phyloP scores from a whole-genome alignment of 2,888 invertebrate species.

The Lithophane ornitopus region DNA sequence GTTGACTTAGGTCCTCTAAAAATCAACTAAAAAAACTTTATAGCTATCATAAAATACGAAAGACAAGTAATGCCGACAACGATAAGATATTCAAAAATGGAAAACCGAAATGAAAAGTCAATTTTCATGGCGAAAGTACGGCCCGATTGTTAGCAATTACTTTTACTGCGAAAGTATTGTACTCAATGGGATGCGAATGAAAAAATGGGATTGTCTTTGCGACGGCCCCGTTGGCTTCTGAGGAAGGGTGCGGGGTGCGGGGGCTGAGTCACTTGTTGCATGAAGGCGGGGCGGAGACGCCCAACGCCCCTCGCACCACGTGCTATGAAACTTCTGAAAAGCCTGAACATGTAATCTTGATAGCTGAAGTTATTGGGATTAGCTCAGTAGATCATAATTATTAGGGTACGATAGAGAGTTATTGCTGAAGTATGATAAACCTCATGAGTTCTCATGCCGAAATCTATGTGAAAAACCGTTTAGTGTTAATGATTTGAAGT shows the following conservation, averaged over 20 bases:
- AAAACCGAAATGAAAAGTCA: conserved; percentile 48
- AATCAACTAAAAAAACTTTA: conserved; percentile 26
- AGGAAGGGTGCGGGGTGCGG: conserved; percentile 71
- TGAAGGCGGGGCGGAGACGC: conserved; percentile 84
- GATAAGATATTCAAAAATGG: conserved; percentile 19
- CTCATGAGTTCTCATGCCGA: background rate
- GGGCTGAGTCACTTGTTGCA: conserved; percentile 84
- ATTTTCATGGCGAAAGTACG: conserved; percentile 41
- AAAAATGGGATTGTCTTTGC: conserved; percentile 64
- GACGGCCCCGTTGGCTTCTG: conserved; percentile 60
- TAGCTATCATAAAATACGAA: conserved; percentile 4
- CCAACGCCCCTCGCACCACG: conserved; percentile 84
- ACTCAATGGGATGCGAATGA: conserved; percentile 57
- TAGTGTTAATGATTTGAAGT: background rate
- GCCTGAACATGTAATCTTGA: conserved; percentile 34
- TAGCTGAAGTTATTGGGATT: conserved; percentile 18
- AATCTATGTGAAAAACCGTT: background rate
- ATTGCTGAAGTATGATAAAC: background rate
- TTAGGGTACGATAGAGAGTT: background rate
- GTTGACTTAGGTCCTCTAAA: conserved; percentile 1
- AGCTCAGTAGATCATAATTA: conserved; percentile 1
- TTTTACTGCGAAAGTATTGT: conserved; percentile 58
- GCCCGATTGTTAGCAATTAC: conserved; percentile 50
- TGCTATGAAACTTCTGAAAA: conserved; percentile 68
- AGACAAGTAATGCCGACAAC: background rate